These are phyloP conservation scores for Ochropleura leucogaster DNA, from an alignment of 2,888 invertebrate genomes.

Conservation along the genomic window DNA sequence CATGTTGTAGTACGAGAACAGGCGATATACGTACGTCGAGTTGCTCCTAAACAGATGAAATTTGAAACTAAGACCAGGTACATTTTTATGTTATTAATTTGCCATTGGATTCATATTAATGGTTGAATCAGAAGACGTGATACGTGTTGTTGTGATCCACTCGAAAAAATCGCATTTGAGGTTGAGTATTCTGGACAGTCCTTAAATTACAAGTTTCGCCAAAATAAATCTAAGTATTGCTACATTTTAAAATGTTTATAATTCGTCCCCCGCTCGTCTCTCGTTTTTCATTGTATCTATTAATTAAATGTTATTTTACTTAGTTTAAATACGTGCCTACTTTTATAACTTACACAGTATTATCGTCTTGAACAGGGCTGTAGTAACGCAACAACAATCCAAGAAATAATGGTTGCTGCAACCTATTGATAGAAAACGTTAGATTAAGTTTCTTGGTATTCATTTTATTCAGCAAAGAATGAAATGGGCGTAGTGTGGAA, in stretches of 20 bases:
- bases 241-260: not conserved
- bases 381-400: conserved; percentile 91
- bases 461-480: not conserved
- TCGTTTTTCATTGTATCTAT: not conserved
- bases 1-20: conserved; percentile 91
- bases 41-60: conserved; percentile 81
- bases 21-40: conserved; percentile 90
- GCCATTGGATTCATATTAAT: not conserved
- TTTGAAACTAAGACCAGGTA: not conserved
- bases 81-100: not conserved
- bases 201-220: not conserved
- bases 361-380: conserved; percentile 79
- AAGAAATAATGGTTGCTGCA: conserved; percentile 92
- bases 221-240: conserved; percentile 1
- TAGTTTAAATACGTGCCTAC: not conserved
- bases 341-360: conserved; percentile 76
- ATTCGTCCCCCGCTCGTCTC: not conserved
- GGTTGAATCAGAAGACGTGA: not conserved
- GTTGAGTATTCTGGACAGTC: not conserved
- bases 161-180: not conserved
- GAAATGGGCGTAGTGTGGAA: not conserved
- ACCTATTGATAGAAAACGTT: conserved; percentile 79
- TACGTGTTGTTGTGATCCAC: not conserved
- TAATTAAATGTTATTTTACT: not conserved
- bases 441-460: not conserved